Evolutionary conservation across 2,113 vertebrate species (phyloP).

Genomic region (Nestor notabilis): DNA sequence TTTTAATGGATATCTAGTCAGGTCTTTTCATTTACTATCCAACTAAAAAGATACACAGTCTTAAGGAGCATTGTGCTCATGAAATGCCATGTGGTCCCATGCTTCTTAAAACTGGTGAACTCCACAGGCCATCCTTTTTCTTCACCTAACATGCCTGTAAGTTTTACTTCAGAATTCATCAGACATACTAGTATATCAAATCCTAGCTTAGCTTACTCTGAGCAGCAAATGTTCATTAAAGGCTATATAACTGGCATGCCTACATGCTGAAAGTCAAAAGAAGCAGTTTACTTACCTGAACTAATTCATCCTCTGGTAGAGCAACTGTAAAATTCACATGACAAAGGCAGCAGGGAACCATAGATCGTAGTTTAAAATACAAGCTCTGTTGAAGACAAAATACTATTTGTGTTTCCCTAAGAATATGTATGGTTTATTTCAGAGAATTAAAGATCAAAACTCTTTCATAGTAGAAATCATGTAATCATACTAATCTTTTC

Average conservation of each 20-base stretch:
- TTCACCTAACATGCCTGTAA: not conserved
- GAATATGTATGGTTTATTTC: not conserved
- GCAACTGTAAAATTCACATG: conserved; percentile 96
- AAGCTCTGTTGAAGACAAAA: conserved; percentile 84
- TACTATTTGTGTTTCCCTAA: not conserved
- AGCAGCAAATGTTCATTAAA: not conserved
- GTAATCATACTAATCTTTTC: not conserved
- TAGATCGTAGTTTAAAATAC: conserved; percentile 96
- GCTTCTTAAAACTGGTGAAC: not conserved
- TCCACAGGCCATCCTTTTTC: not conserved
- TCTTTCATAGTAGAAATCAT: not conserved
- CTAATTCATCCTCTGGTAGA: conserved; percentile 95
- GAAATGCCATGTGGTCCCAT: not conserved
- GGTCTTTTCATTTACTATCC: not conserved
- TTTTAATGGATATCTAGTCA: not conserved
- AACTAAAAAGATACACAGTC: not conserved
- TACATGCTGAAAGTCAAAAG: not conserved
- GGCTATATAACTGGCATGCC: not conserved
- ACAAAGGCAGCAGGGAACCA: conserved; percentile 97
- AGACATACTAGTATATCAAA: not conserved
- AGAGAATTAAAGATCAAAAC: not conserved
- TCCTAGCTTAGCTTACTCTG: not conserved
- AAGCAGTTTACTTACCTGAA: conserved; percentile 81
- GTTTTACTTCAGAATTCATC: not conserved
- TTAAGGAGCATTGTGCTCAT: not conserved